Evolutionary conservation across 2,113 vertebrate species (phyloP).

Genomic region (Coptodon rendalli): DNA sequence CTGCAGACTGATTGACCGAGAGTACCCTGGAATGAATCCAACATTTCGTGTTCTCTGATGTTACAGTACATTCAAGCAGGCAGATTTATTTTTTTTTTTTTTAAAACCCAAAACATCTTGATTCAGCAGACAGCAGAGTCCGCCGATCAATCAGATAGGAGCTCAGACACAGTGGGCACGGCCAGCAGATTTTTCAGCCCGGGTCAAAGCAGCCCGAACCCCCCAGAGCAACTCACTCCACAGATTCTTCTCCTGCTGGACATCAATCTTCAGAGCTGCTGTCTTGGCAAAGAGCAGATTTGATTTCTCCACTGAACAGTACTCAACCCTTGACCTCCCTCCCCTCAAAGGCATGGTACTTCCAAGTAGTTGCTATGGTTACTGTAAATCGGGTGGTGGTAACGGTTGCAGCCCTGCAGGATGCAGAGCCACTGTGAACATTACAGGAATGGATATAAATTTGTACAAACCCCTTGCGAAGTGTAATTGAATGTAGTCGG

Average conservation of each 20-base stretch:
- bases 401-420: constrained; percentile 14
- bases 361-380: constrained; percentile 65
- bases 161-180: background rate
- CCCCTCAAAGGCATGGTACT: constrained; percentile 36
- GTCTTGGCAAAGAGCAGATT: constrained; percentile 59
- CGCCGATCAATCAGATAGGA: constrained; percentile 22
- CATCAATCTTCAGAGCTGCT: constrained; percentile 59
- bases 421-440: constrained; percentile 15
- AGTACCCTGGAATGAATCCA: constrained; percentile 45
- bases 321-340: constrained; percentile 59
- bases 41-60: constrained; percentile 39
- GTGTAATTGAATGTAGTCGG: constrained; percentile 36
- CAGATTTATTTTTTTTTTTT: background rate
- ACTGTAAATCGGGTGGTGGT: constrained; percentile 32
- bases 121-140: constrained; percentile 31
- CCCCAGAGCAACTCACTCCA: background rate
- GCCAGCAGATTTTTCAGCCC: constrained; percentile 24
- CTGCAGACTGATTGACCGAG: constrained; percentile 47
- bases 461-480: background rate
- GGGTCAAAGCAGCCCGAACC: constrained; percentile 40
- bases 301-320: constrained; percentile 60
- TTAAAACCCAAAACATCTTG: background rate
- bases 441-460: constrained; percentile 34
- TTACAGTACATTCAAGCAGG: constrained; percentile 6
- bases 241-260: constrained; percentile 47